Evolutionary conservation across 37 sponge, comb jelly and placozoan genomes (phyloP), one percentile per base, ranked within the genome.

Genomic region (Crambe crambe): DNA sequence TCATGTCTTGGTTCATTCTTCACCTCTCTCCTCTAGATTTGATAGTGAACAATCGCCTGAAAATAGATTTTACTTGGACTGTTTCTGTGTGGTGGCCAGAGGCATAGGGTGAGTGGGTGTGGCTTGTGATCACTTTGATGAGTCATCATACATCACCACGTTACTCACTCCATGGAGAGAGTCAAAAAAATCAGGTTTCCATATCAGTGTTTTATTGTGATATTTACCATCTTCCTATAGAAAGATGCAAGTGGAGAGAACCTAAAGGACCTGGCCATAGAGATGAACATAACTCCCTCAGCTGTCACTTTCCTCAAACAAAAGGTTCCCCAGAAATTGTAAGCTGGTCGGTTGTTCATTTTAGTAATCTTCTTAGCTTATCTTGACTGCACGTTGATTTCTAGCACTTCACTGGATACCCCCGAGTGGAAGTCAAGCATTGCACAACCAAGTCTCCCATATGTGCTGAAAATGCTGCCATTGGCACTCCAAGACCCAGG

Each of bases 41-140:
- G 96, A 96, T 51, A 17, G 34, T 34, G 79, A 92, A 27, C 67
- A 64, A 32, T 86, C 86, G 20, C 58, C 90, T 0, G 96, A 96
- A 60, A 75, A 83, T 51, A 58, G 81, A 2, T 80, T 93, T 37
- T 94, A 88, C 47, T 68, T 96, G 69, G 94, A 96, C 68, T 96
- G 97, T 37, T 96, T 96, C 85, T 91, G 89, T 80, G 85, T 75
- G 18, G 95, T 96, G 25, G 86, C 95, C 61, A 77, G 59, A 37
- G 91, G 90, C 10, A 96, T 96, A 56, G 88, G 84, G 36, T 91
- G 71, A 40, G 70, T 83, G 66, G 34, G 23, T 20, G 66, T 31
- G 66, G 66, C 30, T 3, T 56, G 37, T 27, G 58, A 41, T 22
- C 1, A 39, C 0, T n/a, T n/a, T n/a, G 62, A 41, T 51, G 61